Percentiles rank a stretch among this genome's conserved stretches.
These are phyloP conservation scores for Rhodinocichla rosea DNA, from an alignment of 2,113 vertebrate species.

Conservation along the genomic window DNA sequence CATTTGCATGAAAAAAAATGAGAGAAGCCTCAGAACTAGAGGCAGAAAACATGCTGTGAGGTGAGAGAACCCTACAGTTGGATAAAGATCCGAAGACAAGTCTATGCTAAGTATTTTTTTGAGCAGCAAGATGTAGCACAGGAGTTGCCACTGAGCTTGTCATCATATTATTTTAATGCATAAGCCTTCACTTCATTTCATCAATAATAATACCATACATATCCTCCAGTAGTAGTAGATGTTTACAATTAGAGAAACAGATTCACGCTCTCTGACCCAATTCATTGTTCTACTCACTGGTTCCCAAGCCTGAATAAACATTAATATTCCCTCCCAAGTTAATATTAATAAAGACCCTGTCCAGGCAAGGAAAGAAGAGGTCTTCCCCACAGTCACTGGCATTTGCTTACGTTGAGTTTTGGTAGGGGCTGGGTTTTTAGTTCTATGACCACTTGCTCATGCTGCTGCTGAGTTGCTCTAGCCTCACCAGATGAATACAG, in stretches of 20 bases:
- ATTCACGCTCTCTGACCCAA: neutral
- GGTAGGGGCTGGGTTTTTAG: neutral
- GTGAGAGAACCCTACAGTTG: neutral
- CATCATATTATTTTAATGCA: neutral
- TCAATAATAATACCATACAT: neutral
- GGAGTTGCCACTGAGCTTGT: neutral
- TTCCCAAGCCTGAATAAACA: conserved; percentile 2
- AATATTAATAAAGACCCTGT: neutral
- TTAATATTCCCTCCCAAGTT: neutral
- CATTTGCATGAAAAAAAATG: neutral
- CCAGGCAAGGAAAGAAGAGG: neutral
- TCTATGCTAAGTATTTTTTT: neutral
- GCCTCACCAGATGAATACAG: neutral
- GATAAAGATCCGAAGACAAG: neutral
- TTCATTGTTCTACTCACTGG: neutral
- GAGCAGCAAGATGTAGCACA: neutral
- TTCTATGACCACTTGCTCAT: neutral
- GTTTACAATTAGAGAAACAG: neutral
- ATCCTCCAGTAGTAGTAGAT: neutral
- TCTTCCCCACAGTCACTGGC: accelerated
- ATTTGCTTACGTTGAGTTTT: neutral
- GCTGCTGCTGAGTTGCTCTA: neutral
- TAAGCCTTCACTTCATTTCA: neutral
- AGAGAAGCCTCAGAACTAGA: neutral
- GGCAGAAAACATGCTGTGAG: neutral